Evolutionary conservation across 2,797 vertebrate species (phyloP).

Genomic region (Coregonus ussuriensis): DNA sequence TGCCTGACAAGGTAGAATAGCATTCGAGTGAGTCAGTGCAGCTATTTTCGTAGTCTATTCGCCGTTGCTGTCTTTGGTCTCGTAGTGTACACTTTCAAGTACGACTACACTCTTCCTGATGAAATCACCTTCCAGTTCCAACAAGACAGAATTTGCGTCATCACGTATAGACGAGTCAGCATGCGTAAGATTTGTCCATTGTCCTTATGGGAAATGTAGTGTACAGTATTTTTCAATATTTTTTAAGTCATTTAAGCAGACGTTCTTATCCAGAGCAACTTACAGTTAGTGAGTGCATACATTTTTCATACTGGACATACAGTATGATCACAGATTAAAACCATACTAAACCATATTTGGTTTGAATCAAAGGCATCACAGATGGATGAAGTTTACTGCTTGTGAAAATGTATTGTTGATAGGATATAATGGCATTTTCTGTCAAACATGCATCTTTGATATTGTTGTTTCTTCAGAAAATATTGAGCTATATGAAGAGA

Average conservation of each 20-base stretch:
- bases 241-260: too few relatives aligned
- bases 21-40: slow-evolving; percentile 34
- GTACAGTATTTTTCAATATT: too few relatives aligned
- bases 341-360: too few relatives aligned
- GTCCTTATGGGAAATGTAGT: slow-evolving; percentile 49
- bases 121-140: slow-evolving; percentile 76
- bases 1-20: slow-evolving; percentile 31
- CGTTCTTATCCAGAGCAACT: too few relatives aligned
- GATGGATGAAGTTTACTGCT: not conserved
- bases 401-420: too few relatives aligned
- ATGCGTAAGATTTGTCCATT: slow-evolving; percentile 16
- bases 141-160: slow-evolving; percentile 83
- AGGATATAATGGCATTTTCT: not conserved
- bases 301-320: too few relatives aligned
- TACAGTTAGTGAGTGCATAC: too few relatives aligned
- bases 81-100: too few relatives aligned
- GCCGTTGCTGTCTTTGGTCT: not conserved
- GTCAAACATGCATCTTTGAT: not conserved
- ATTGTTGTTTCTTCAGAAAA: not conserved
- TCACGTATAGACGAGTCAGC: slow-evolving; percentile 38
- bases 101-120: slow-evolving; percentile 49
- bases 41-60: slow-evolving; percentile 7
- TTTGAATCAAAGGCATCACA: not conserved
- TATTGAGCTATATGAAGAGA: not conserved
- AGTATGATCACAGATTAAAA: too few relatives aligned